Evolutionary conservation across 2,888 invertebrate species (phyloP).

Genomic region (Boloria euphrosyne): DNA sequence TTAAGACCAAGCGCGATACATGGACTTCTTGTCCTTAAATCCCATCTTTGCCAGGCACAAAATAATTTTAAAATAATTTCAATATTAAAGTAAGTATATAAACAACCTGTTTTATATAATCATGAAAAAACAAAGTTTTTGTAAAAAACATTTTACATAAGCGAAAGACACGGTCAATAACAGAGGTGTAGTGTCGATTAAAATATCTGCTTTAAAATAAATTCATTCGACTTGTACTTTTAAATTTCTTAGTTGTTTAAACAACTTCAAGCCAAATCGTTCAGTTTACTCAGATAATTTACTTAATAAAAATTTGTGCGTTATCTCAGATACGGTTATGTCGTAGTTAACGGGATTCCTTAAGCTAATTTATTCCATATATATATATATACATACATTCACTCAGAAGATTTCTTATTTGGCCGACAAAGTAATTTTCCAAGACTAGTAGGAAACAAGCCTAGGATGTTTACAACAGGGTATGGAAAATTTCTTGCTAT

Average conservation of each 20-base stretch:
- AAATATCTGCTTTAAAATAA: not conserved
- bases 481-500: not conserved
- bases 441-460: slow-evolving; percentile 4
- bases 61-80: too few species aligned
- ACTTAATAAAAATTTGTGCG: slow-evolving; percentile 8
- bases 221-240: not conserved
- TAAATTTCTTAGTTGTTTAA: not conserved
- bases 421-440: slow-evolving; percentile 11
- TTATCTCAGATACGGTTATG: slow-evolving; percentile 11
- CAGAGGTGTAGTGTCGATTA: not conserved
- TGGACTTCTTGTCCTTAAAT: too few species aligned
- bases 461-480: not conserved
- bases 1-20: too few species aligned
- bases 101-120: too few species aligned
- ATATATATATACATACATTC: not conserved
- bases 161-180: not conserved
- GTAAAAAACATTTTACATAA: not conserved
- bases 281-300: not conserved
- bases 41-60: too few species aligned
- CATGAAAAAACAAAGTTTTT: too few species aligned
- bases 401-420: not conserved
- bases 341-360: slow-evolving; percentile 5
- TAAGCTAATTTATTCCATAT: slow-evolving; percentile 1
- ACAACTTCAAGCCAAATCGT: slow-evolving; percentile 5
- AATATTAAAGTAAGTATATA: too few species aligned